Conservation (phyloP, 2,113 vertebrate genomes). For the Mystacornis crossleyi region DNA sequence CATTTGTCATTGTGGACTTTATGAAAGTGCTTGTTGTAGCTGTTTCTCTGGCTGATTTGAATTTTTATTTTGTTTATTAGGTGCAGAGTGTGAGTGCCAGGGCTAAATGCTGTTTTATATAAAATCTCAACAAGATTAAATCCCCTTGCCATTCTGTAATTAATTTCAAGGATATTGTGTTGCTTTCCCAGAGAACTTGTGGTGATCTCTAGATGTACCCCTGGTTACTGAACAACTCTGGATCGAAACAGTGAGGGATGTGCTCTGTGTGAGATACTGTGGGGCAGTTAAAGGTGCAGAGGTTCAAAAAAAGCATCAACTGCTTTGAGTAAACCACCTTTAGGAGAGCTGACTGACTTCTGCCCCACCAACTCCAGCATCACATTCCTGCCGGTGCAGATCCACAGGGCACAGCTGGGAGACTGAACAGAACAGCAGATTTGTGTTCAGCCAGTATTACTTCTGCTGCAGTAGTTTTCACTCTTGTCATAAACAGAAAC, state of each 20-base stretch:
- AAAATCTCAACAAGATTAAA: constrained; percentile 34
- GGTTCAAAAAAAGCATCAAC: background rate
- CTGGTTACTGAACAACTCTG: background rate
- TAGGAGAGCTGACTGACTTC: background rate
- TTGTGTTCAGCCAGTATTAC: background rate
- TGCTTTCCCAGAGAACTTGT: constrained; percentile 20
- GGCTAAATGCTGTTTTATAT: constrained; percentile 22
- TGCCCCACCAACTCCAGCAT: background rate
- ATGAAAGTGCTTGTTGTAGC: constrained; percentile 34
- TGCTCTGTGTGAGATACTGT: background rate
- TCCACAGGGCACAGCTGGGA: background rate
- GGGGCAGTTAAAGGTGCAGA: background rate
- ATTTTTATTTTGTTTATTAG: constrained; percentile 64
- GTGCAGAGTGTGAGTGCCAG: constrained; percentile 17
- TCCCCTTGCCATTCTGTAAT: background rate
- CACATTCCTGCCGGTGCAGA: background rate
- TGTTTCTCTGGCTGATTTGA: constrained; percentile 55
- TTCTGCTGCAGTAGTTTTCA: background rate
- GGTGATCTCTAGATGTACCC: background rate
- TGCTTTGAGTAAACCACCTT: background rate
- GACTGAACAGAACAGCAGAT: background rate
- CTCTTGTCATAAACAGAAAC: background rate
- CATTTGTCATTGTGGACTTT: constrained; percentile 39
- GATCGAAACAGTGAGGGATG: background rate
- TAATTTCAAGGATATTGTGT: constrained; percentile 49